A percentile compares a stretch with the other conserved stretches of the same genome.
Conservation (phyloP, 2,797 vertebrate genomes). For the Gymnopithys bicolor region DNA sequence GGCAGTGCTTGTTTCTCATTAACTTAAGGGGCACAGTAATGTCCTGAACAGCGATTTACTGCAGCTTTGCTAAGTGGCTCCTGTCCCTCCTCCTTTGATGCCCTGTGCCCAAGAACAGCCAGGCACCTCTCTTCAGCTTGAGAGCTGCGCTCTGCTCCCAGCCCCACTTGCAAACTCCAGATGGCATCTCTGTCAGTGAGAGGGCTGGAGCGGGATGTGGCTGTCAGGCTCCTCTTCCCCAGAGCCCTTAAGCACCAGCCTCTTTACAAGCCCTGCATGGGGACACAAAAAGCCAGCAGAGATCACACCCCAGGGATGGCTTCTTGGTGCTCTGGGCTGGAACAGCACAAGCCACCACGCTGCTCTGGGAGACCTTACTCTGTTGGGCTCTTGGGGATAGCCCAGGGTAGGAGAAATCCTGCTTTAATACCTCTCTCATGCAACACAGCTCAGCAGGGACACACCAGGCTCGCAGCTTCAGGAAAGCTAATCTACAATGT, state of each 20-base stretch:
- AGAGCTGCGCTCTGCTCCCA: neutral
- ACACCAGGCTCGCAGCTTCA: accelerated
- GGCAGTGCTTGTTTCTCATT: slow-evolving; percentile 73
- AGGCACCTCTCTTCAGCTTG: neutral
- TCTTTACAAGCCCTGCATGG: neutral
- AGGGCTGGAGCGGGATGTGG: neutral
- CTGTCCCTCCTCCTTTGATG: slow-evolving; percentile 7
- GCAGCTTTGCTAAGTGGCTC: slow-evolving; percentile 43
- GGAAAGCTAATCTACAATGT: slow-evolving; percentile 60
- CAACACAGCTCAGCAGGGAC: neutral
- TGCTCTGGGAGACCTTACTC: neutral
- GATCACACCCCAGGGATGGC: neutral
- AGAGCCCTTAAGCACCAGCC: neutral
- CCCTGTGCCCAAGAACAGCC: neutral
- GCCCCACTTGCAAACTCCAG: neutral
- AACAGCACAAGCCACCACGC: neutral
- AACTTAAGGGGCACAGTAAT: slow-evolving; percentile 69
- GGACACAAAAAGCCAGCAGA: neutral
- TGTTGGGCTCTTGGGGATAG: neutral
- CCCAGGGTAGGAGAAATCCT: slow-evolving; percentile 44
- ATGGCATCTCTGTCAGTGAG: neutral
- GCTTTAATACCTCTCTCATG: neutral
- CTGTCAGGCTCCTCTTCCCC: neutral
- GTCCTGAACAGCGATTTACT: slow-evolving; percentile 61
- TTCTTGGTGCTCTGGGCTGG: neutral